These are phyloP conservation scores for Lutjanus campechanus DNA, from an alignment of 2,797 vertebrate genomes.

Conservation along the genomic window DNA sequence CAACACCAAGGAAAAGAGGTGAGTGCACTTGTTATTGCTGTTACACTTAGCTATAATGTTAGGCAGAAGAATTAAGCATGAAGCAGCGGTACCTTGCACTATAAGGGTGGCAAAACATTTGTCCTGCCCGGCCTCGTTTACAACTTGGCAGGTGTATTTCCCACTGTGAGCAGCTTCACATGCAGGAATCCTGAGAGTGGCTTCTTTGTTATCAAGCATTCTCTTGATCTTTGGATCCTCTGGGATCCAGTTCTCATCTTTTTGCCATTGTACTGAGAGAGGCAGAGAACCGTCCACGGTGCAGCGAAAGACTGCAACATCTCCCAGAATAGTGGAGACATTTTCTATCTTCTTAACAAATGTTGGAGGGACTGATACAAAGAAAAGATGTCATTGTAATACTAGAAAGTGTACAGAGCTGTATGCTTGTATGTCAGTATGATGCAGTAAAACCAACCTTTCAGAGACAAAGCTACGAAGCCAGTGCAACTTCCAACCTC, in stretches of 20 bases:
- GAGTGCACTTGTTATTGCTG: conserved; percentile 4
- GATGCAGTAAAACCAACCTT: conserved; percentile 88
- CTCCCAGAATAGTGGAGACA: conserved; percentile 87
- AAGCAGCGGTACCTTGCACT: conserved; percentile 85
- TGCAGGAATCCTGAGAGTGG: conserved; percentile 85
- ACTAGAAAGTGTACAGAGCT: neutral
- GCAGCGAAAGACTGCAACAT: conserved; percentile 86
- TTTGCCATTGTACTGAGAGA: conserved; percentile 92
- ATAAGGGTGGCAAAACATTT: conserved; percentile 90
- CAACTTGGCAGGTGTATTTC: conserved; percentile 91
- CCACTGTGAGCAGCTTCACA: conserved; percentile 88
- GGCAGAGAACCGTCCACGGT: conserved; percentile 88
- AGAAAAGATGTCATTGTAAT: conserved; percentile 53
- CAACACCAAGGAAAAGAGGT: conserved; percentile 41
- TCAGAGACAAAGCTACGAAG: conserved; percentile 86
- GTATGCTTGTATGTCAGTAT: neutral
- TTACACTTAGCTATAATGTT: conserved; percentile 10
- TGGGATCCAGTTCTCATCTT: conserved; percentile 91
- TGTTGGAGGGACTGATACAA: conserved; percentile 88
- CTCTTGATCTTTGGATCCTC: conserved; percentile 87
- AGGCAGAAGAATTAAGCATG: conserved; percentile 55
- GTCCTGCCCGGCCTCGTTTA: conserved; percentile 91
- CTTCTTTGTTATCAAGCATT: conserved; percentile 86
- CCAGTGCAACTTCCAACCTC: conserved; percentile 90
- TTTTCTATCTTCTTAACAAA: conserved; percentile 92